Evolutionary conservation across 1,140 invertebrate species (phyloP).

Genomic region (Meloidogyne chitwoodi): DNA sequence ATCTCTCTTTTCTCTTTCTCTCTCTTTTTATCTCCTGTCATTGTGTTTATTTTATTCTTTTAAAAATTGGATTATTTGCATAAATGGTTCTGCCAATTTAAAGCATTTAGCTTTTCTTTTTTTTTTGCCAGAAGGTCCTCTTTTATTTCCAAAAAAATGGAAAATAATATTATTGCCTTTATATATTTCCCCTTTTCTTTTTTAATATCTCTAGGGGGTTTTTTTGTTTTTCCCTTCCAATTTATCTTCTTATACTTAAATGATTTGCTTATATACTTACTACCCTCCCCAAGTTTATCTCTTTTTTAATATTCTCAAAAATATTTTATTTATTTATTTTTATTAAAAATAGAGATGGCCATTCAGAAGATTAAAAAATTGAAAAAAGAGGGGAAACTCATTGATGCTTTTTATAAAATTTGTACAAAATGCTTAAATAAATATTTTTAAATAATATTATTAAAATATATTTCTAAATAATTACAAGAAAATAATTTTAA

Average conservation of each 20-base stretch:
- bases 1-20: background rate
- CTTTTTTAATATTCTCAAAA: no score
- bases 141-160: background rate
- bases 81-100: constrained; percentile 6
- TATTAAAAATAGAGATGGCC: background rate
- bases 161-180: background rate
- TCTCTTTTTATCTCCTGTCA: background rate
- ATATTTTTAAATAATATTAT: background rate
- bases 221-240: background rate
- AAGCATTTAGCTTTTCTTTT: background rate
- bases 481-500: no score
- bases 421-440: background rate
- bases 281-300: no score
- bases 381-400: background rate
- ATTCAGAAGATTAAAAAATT: background rate
- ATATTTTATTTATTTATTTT: background rate
- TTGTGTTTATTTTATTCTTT: background rate
- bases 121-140: background rate
- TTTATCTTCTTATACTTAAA: background rate
- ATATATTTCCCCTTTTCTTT: background rate
- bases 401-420: background rate
- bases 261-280: background rate
- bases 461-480: no score
- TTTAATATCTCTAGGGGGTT: background rate
- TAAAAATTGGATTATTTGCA: constrained; percentile 27